Evolutionary conservation across 2,797 vertebrate genomes (phyloP), one percentile per base, ranked within the genome.

Genomic region (Echeneis naucrates): DNA sequence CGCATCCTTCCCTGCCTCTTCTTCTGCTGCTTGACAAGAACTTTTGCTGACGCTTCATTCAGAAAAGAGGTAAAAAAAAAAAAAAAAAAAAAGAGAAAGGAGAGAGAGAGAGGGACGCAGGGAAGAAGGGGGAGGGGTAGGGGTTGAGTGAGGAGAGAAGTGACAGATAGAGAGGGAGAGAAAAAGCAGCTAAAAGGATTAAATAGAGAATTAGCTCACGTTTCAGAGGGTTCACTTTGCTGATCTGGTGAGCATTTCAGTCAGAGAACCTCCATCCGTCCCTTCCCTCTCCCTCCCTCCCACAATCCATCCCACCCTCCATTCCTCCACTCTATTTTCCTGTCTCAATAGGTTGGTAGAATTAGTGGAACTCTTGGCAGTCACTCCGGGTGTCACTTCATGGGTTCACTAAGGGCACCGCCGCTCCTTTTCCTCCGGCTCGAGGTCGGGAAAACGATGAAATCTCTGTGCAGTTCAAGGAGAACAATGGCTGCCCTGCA

Each of bases 401-500:
- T 12, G 84, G 92, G 92, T 94, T 92, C 93, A 93, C 88, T 88
- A 85, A 88, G 92, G 93, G 91, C 86, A 61, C 80, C 73, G 85
- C 88, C 75, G 84, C 83, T 86, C 82, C 75, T 80, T 90, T 86
- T 87, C 71, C 83, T 83, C 27, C 5, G 82, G 79, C 76, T 91
- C 68, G 78, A 87, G 89, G 90, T 93, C 65, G 84, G 90, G 83
- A 90, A 91, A 82, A 87, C 84, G 92, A 92, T 90, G 89, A 92
- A 94, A 94, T 94, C 92, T 90, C 86, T 81, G 85, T 90, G 92
- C 78, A 88, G 93, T 94, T 94, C 92, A 87, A 91, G 85, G 84
- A 76, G 91, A 93, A 97, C 95, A 96, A 96, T 94, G 93, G 92
- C 78, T 83, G 89, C 77, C 85, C 73, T 68, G 57, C 85, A 90